Base-by-base conservation (phyloP, 92 coral and sea anemone species). In the Montipora capitata region DNA sequence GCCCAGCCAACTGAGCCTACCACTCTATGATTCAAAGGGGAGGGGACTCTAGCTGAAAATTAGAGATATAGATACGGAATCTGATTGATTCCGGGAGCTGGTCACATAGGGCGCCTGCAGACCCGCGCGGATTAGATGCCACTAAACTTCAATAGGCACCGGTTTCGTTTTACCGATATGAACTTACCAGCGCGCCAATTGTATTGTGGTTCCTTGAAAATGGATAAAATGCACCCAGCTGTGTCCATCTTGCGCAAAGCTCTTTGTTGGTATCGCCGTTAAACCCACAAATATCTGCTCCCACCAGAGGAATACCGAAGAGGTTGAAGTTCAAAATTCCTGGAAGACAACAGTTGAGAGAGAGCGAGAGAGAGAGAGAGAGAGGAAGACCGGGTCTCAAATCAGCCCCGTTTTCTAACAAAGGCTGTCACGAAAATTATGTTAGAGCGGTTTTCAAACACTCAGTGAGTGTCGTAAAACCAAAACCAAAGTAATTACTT, bases 141-240 rank as follows among this genome's bases (percentile, higher is more conserved):
- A 6, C 61, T 9, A 3, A 11, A 3, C 0, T 27, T 27, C 35
- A 27, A 27, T 1, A 27, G 35, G 35, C 2, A 27, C 35, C 35
- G 35, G 35, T 27, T 27, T 27, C 35, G 35, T 27, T 27, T 27
- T 27, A 27, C 35, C 3, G 61, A 8, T 18, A 17, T 42, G 20
- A 7, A 57, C 79, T 57, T 76, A 96, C 99, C 87, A 86, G 75
- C 68, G 85, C 81, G 10, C 81, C 88, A 15, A 72, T 72, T 11
- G 96, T 90, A 56, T 97, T 97, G 90, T 97, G 99, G 63, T 97
- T 97, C 84, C 99, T 94, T n/a, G 96, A 89, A 85, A 96, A 97
- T 3, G 99, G 99, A 67, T 97, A 97, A 79, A 97, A 97, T 10
- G 99, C 98, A 0, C 99, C 99, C 13, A 97, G 95, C 85, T 97